Evolutionary conservation across 1,140 invertebrate genomes (phyloP), one percentile per base, ranked within the genome.

Genomic region (Meloidogyne floridensis): DNA sequence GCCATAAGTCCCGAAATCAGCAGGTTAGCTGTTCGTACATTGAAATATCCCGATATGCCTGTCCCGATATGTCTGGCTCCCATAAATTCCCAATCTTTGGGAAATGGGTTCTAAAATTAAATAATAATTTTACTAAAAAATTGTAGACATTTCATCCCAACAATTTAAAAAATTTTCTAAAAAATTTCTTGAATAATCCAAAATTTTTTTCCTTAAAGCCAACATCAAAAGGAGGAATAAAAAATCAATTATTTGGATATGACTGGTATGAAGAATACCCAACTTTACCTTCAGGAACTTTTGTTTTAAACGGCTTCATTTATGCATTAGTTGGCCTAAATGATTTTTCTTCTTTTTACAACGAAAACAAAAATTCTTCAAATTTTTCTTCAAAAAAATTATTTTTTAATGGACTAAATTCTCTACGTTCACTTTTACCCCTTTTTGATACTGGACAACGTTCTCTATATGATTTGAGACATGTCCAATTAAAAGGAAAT

Each of bases 271-370:
- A 77, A 43, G 75, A 77, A 43, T 77, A 77, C 8, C 75, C 75
- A 43, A 77, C 75, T 2, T 15, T 77, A 2, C 75, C 75, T 43
- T n/a, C 15, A 2, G 13, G 32, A 42, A 42, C 56, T 8, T 65
- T 56, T 65, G 75, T 77, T 56, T 69, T 79, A 47, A 69, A 71
- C 18, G 65, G 77, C 18, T 79, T 79, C 47, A 72, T 79, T 51
- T 79, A 79, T 69, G 20, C 77, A 69, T 72, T 79, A 53, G 32
- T 79, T 72, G 77, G 77, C 59, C 59, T 79, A 51, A 71, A 65
- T 18, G 77, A 79, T 72, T 79, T 79, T 72, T 69, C 54, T 10
- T 32, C 43, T 8, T 79, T 65, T 6, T 43, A 43, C 65, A 79
- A 79, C 32, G 32, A 32, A 32, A 32, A 32, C 32, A 32, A 32